These are phyloP conservation scores for Zaprionus gabonicus DNA, from an alignment of 1,140 invertebrate genomes.

Conservation along the genomic window DNA sequence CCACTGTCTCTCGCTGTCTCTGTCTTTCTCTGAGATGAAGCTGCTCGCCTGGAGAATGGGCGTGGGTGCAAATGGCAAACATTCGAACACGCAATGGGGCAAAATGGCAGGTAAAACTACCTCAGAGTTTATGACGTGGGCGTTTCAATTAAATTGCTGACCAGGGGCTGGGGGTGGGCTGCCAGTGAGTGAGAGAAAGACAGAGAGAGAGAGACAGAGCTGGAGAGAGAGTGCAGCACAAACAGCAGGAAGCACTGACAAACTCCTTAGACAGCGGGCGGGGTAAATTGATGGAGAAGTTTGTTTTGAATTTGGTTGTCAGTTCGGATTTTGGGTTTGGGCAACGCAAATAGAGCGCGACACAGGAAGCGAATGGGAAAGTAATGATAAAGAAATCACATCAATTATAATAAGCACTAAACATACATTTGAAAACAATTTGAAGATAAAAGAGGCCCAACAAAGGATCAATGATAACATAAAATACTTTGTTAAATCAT, in stretches of 20 bases:
- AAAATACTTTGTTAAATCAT: conserved; percentile 3
- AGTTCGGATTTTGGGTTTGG: conserved; percentile 46
- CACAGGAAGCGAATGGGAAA: conserved; percentile 6
- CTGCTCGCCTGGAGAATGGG: conserved; percentile 54
- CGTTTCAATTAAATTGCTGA: conserved; percentile 79
- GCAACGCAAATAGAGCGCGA: conserved; percentile 32
- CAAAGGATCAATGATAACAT: too few relatives aligned
- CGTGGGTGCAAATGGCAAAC: conserved; percentile 81
- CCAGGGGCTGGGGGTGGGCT: conserved; percentile 15
- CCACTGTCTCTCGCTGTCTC: not conserved
- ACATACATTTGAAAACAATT: not conserved
- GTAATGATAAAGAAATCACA: not conserved
- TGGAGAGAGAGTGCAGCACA: not conserved
- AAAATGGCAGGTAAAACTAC: conserved; percentile 53
- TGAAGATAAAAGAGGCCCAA: not conserved
- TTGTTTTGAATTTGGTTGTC: conserved; percentile 71
- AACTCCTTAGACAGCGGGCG: conserved; percentile 17
- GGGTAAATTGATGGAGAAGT: conserved; percentile 48
- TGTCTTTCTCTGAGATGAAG: conserved; percentile 17
- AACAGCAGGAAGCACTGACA: conserved; percentile 71
- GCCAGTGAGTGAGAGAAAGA: not conserved
- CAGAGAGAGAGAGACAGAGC: conserved; percentile 4
- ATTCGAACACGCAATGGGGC: conserved; percentile 76
- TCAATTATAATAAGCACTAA: not conserved
- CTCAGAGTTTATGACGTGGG: conserved; percentile 77